Conservation (phyloP, 2,113 vertebrate genomes). For the Pitta sordida region DNA sequence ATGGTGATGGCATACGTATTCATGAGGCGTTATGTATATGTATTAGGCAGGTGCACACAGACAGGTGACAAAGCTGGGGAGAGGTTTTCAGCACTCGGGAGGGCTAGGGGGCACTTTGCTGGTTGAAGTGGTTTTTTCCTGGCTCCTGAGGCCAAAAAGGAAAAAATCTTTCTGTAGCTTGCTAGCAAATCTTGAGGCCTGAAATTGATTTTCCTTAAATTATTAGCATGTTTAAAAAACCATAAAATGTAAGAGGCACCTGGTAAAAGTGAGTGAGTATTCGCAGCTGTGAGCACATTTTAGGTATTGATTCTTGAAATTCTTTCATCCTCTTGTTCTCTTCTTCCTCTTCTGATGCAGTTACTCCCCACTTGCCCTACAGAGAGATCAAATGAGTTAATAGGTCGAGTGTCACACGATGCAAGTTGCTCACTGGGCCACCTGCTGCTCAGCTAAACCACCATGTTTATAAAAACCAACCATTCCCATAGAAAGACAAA, state of each 20-base stretch:
- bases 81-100: no score
- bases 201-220: no score
- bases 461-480: not conserved
- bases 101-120: no score
- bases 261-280: conserved; percentile 96
- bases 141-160: no score
- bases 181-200: no score
- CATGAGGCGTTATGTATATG: no score
- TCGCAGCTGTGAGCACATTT: conserved; percentile 92
- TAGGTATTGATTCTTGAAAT: conserved; percentile 90
- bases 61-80: no score
- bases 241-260: conserved; percentile 67
- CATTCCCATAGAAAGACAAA: not conserved
- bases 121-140: no score
- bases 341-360: conserved; percentile 84
- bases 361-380: conserved; percentile 94
- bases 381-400: not conserved
- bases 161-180: no score
- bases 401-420: not conserved
- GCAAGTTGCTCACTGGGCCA: not conserved
- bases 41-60: no score
- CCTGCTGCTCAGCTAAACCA: not conserved
- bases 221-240: not conserved
- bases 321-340: conserved; percentile 85
- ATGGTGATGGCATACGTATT: no score